phyloP scores from a whole-genome alignment of 2,797 vertebrate genomes.

The Phrynocephalus guinanensis region DNA sequence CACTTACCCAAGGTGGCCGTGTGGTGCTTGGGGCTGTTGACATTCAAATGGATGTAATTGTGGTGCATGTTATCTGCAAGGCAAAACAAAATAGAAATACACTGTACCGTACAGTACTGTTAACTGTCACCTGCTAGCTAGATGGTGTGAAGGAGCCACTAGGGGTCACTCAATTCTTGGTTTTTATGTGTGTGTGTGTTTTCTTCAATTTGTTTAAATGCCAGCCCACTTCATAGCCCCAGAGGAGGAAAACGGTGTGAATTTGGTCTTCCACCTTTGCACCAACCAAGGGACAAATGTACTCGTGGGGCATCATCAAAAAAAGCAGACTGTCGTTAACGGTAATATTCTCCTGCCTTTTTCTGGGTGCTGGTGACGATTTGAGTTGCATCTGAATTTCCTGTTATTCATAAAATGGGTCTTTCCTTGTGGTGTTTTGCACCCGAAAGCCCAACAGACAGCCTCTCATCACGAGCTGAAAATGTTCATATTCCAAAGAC shows the following conservation, averaged over 20 bases:
- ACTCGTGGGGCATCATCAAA: no score
- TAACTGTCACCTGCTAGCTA: neutral
- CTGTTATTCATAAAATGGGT: neutral
- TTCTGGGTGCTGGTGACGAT: no score
- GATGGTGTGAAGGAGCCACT: neutral
- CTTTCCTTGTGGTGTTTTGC: neutral
- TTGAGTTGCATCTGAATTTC: neutral
- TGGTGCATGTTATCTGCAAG: conserved; percentile 91
- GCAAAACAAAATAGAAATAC: conserved; percentile 49
- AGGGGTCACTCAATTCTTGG: conserved; percentile 2
- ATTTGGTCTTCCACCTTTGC: neutral
- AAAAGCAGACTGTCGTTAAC: neutral
- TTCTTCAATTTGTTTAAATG: neutral
- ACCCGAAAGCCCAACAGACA: neutral
- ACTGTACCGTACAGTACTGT: neutral
- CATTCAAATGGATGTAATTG: conserved; percentile 89
- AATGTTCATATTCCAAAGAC: no score
- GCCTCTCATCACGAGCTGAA: no score
- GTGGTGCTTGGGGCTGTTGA: conserved; percentile 90
- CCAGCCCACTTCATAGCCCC: neutral
- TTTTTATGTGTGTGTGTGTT: neutral
- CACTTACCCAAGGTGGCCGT: conserved; percentile 84
- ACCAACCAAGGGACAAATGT: neutral
- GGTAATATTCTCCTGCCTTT: neutral
- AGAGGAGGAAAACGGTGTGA: neutral